A percentile compares a stretch with the other conserved stretches of the same genome.
phyloP scores from a whole-genome alignment of 2,113 vertebrate genomes.

The Oxyura jamaicensis region DNA sequence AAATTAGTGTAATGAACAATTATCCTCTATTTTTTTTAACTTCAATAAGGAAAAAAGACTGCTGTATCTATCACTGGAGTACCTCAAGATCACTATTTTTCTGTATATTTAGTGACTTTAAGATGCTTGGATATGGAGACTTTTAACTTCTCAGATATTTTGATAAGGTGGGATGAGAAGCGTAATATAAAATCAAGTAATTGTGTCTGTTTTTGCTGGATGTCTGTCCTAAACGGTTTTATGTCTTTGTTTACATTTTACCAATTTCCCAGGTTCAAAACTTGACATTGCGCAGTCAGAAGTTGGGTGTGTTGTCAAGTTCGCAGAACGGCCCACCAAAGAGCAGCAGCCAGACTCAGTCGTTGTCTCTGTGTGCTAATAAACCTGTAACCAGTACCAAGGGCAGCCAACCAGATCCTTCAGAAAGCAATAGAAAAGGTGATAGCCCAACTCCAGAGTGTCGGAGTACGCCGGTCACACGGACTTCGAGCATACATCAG shows the following conservation, averaged over 20 bases:
- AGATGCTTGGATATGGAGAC: not conserved
- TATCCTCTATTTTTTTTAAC: conserved; percentile 10
- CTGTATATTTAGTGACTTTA: not conserved
- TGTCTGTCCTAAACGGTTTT: not conserved
- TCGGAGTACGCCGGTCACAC: conserved; percentile 75
- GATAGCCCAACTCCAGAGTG: conserved; percentile 80
- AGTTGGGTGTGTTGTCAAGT: conserved; percentile 83
- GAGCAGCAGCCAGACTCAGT: conserved; percentile 80
- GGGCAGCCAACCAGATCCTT: conserved; percentile 80
- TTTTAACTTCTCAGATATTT: not conserved
- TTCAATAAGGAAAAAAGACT: not conserved
- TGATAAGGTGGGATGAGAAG: not conserved
- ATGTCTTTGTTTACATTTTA: conserved; percentile 42
- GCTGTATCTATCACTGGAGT: not conserved
- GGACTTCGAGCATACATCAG: conserved; percentile 83
- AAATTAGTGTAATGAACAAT: not conserved
- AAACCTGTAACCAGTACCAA: conserved; percentile 83
- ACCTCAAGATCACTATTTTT: not conserved
- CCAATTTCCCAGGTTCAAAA: conserved; percentile 83
- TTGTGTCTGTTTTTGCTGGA: not conserved
- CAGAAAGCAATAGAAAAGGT: conserved; percentile 81
- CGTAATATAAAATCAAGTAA: not conserved
- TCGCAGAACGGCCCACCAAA: conserved; percentile 88
- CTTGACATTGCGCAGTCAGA: conserved; percentile 86
- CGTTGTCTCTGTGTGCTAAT: conserved; percentile 78